phyloP scores from a whole-genome alignment of 2,113 vertebrate species.

The Heloderma charlesbogerti region DNA sequence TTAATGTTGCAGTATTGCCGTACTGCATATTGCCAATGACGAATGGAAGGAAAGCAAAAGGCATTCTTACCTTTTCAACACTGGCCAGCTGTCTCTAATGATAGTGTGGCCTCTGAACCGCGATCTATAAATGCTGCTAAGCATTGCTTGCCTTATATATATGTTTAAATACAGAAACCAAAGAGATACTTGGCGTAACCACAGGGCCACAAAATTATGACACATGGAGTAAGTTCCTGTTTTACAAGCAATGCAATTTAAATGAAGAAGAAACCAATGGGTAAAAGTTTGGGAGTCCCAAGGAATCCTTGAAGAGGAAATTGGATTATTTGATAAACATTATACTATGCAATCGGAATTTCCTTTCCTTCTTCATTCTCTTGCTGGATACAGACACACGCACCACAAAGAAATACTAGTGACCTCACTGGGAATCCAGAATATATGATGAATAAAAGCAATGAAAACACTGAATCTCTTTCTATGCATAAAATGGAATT shows the following conservation, averaged over 20 bases:
- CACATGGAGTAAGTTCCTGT: constrained; percentile 10
- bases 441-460: constrained; percentile 8
- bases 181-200: constrained; percentile 4
- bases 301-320: constrained; percentile 32
- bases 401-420: not conserved
- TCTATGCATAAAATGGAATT: not conserved
- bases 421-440: constrained; percentile 38
- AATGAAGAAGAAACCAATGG: constrained; percentile 16
- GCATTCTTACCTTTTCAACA: not conserved
- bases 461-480: constrained; percentile 11
- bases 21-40: not conserved
- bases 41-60: not conserved
- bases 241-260: constrained; percentile 24
- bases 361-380: constrained; percentile 30
- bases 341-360: constrained; percentile 22
- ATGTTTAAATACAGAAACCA: constrained; percentile 17
- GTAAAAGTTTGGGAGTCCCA: constrained; percentile 7
- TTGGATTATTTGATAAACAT: constrained; percentile 12
- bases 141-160: not conserved
- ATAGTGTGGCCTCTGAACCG: not conserved
- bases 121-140: not conserved
- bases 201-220: constrained; percentile 21
- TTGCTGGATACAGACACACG: not conserved
- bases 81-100: not conserved
- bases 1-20: not conserved